Conservation (phyloP, 2,888 invertebrate genomes). For the Cephus spinipes region DNA sequence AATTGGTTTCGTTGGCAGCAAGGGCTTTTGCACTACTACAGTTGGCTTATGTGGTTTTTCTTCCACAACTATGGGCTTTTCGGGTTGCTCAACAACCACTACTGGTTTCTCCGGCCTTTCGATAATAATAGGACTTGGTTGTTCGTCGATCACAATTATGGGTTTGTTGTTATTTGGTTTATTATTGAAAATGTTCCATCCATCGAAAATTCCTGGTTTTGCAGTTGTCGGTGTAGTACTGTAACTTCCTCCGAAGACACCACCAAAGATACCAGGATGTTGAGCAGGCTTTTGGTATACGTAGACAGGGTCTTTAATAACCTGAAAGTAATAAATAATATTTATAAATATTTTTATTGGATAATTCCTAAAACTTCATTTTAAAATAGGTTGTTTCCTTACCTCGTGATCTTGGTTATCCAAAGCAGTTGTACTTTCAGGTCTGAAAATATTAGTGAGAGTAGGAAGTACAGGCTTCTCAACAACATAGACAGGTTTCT, state of each 20-base stretch:
- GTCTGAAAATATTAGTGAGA: background rate
- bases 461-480: slow-evolving; percentile 17
- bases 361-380: background rate
- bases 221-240: background rate
- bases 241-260: slow-evolving; percentile 7
- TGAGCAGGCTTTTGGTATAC: slow-evolving; percentile 26
- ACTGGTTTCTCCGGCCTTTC: background rate
- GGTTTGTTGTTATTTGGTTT: background rate
- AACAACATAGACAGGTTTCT: slow-evolving; percentile 28
- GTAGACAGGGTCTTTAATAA: slow-evolving; percentile 28
- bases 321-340: slow-evolving; percentile 13
- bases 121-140: background rate
- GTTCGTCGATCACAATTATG: background rate
- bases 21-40: background rate
- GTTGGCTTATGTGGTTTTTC: slow-evolving; percentile 1
- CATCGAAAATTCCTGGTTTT: background rate
- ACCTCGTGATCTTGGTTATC: slow-evolving; percentile 22
- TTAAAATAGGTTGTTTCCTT: background rate
- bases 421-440: background rate
- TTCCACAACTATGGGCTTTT: background rate
- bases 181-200: slow-evolving; percentile 10
- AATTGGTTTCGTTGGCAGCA: background rate
- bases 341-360: background rate
- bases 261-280: slow-evolving; percentile 9
- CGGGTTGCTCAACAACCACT: background rate